Evolutionary conservation across 2,888 invertebrate genomes (phyloP), one percentile per base, ranked within the genome.

Genomic region (Melolontha melolontha): DNA sequence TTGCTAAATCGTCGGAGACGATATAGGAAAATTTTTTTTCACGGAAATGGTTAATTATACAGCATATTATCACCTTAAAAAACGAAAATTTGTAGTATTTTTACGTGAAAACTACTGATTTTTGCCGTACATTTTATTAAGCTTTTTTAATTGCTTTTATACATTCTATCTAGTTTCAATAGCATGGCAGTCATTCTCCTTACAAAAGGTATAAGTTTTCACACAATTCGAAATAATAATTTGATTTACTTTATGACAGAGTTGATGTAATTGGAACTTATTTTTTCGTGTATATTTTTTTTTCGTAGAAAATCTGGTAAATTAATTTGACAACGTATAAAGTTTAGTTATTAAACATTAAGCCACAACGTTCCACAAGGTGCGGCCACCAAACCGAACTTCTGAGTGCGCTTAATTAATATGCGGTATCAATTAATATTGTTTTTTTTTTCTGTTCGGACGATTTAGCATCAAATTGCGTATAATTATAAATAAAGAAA

Each of bases 381-480:
- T 54, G 54, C 34, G 54, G 54, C 10, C 34, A 34, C 34, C 34
- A 6, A 34, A 34, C 34, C 34, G 6, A 34, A 34, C 34, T 54
- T 54, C 54, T 16, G 39, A 54, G 54, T 27, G 7, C 11, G 14
- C 54, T 54, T 54, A 39, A 54, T 54, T 54, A 54, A 54, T 54
- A 54, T 39, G 54, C 54, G 54, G 14, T 39, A 54, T 54, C 54
- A 54, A 39, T 39, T 52, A 52, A 17, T 16, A 54, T 54, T 54
- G 34, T 39, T 22, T 34, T 34, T 34, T 29, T 34, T 34, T 54
- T 54, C 39, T 17, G 14, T 5, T 4, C 14, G 39, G 8, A 12
- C 39, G 22, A 17, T 54, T 54, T 54, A 14, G 39, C 34, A 39
- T 8, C 39, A 27, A 39, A 54, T 39, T 40, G 39, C 6, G 16